Evolutionary conservation across 2,113 vertebrate genomes (phyloP).

Genomic region (Cheilinus undulatus): DNA sequence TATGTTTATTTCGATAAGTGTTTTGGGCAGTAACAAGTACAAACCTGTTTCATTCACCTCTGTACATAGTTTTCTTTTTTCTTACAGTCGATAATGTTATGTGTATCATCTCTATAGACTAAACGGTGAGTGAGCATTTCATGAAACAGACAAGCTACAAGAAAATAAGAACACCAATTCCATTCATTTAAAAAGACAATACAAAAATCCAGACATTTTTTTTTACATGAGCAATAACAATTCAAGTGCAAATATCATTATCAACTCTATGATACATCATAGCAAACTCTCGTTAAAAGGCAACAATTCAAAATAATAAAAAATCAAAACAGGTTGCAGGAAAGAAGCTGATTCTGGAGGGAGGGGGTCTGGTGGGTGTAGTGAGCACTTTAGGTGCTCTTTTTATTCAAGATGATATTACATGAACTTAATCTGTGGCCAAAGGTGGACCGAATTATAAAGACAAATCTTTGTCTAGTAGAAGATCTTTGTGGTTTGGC

Average conservation of each 20-base stretch:
- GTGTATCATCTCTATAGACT: constrained; percentile 76
- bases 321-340: constrained; percentile 63
- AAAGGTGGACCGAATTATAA: background rate
- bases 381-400: background rate
- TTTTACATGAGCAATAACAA: constrained; percentile 96
- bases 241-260: constrained; percentile 99
- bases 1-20: constrained; percentile 80
- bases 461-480: background rate
- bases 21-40: constrained; percentile 74
- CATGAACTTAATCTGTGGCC: background rate
- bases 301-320: constrained; percentile 61
- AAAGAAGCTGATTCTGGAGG: constrained; percentile 48
- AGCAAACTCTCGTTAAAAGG: constrained; percentile 84
- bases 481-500: constrained; percentile 29
- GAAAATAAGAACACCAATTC: constrained; percentile 84
- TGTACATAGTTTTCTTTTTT: constrained; percentile 65
- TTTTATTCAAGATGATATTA: background rate
- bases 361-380: background rate
- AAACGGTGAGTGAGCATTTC: constrained; percentile 78
- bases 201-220: constrained; percentile 98
- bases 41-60: constrained; percentile 75
- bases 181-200: constrained; percentile 94
- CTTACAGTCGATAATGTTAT: constrained; percentile 71
- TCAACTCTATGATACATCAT: constrained; percentile 89
- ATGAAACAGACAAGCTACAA: constrained; percentile 79